phyloP scores from a whole-genome alignment of 1,140 invertebrate genomes.

The Drosophila subobscura region DNA sequence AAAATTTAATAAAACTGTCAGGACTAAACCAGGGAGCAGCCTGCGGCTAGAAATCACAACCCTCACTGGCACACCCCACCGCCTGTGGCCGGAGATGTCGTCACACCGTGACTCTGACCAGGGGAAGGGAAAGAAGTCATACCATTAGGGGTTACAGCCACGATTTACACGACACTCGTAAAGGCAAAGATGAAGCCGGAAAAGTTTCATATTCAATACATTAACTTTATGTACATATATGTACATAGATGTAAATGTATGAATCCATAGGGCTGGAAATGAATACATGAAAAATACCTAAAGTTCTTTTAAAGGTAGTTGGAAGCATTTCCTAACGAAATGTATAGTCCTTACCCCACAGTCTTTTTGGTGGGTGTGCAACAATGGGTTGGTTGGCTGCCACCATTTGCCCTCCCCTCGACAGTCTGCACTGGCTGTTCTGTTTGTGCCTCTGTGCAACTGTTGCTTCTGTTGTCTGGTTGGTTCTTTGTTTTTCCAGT shows the following conservation, averaged over 20 bases:
- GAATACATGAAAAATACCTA: no score
- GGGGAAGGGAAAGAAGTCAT: no score
- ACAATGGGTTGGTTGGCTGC: conserved; percentile 35
- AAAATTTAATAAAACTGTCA: conserved; percentile 75
- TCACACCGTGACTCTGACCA: no score
- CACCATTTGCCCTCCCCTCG: conserved; percentile 9
- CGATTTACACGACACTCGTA: no score
- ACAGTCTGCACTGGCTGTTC: conserved; percentile 27
- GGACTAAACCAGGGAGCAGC: conserved; percentile 14
- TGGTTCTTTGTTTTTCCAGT: conserved; percentile 59
- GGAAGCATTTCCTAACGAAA: no score
- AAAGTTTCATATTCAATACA: no score
- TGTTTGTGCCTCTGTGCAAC: conserved; percentile 44
- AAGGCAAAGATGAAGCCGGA: no score
- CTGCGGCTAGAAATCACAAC: conserved; percentile 52
- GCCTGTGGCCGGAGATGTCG: conserved; percentile 21
- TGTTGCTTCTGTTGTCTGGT: conserved; percentile 60
- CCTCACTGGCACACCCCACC: conserved; percentile 34
- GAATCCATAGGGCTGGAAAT: no score
- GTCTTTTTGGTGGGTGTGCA: conserved; percentile 16
- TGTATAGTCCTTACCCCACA: background rate
- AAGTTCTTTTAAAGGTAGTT: no score
- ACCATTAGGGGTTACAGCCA: no score
- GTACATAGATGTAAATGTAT: no score
- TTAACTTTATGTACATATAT: no score